A percentile compares a stretch with the other conserved stretches of the same genome.
These are phyloP conservation scores for Drosophila cardini DNA, from an alignment of 1,140 invertebrate species.

Conservation along the genomic window DNA sequence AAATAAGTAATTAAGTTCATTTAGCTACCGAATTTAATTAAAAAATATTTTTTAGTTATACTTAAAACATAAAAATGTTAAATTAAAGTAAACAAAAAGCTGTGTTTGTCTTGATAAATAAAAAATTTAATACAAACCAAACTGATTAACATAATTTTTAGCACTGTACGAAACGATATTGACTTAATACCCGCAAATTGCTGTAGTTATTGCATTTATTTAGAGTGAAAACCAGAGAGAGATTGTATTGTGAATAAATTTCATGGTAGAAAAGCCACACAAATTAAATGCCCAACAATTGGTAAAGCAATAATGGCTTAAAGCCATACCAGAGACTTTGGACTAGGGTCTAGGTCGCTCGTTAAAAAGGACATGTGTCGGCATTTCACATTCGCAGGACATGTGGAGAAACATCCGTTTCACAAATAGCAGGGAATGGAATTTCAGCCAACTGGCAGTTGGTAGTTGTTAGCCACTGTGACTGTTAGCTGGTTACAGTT, in stretches of 20 bases:
- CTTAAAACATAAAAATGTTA: no score
- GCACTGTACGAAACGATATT: constrained; percentile 1
- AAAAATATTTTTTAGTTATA: no score
- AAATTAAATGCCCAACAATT: constrained; percentile 40
- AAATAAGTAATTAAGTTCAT: no score
- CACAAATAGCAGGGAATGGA: constrained; percentile 61
- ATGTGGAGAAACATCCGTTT: constrained; percentile 72
- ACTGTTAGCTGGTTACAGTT: not conserved
- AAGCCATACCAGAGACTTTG: constrained; percentile 11
- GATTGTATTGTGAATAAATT: constrained; percentile 40
- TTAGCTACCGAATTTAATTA: no score
- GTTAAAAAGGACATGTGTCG: constrained; percentile 63
- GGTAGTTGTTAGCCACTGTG: not conserved
- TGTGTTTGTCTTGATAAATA: no score
- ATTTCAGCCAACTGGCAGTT: constrained; percentile 32
- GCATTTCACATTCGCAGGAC: constrained; percentile 56
- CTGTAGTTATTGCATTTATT: constrained; percentile 3
- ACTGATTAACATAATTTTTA: constrained; percentile 13
- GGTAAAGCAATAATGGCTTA: constrained; percentile 19
- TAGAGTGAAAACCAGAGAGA: no score
- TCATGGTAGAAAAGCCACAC: constrained; percentile 15
- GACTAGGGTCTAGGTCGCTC: constrained; percentile 22
- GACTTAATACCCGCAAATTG: constrained; percentile 26
- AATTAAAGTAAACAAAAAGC: no score
- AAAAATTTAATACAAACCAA: no score